Conservation (phyloP, 1,140 invertebrate genomes). For the Chionoecetes opilio region DNA sequence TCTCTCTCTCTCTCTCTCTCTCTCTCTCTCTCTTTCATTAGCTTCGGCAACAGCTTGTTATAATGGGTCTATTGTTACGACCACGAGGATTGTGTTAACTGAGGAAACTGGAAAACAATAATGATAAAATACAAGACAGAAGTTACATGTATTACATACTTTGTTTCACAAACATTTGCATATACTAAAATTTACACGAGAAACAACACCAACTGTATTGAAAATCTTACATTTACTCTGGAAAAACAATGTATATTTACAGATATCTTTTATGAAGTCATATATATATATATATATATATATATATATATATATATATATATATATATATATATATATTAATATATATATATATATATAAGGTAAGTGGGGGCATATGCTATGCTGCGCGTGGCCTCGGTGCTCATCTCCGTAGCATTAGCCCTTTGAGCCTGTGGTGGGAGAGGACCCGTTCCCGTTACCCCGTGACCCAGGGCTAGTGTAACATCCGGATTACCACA, state of each 20-base stretch:
- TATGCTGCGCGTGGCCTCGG: no score
- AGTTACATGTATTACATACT: neutral
- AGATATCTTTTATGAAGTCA: neutral
- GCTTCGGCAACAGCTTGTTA: no score
- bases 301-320: slow-evolving; percentile 72
- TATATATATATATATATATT: slow-evolving; percentile 72
- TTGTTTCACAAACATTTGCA: neutral
- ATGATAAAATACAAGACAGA: neutral
- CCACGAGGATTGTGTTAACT: no score
- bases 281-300: slow-evolving; percentile 72
- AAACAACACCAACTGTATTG: neutral
- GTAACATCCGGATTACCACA: no score
- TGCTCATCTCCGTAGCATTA: no score
- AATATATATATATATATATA: slow-evolving; percentile 69
- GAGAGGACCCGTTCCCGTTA: no score
- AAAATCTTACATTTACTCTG: slow-evolving; percentile 17
- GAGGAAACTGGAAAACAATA: no score
- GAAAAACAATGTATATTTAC: neutral
- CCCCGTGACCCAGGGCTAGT: no score
- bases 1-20: neutral
- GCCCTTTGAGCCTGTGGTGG: no score
- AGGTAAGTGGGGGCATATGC: no score
- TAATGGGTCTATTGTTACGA: no score
- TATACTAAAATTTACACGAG: neutral
- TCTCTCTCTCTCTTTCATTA: neutral